These are phyloP conservation scores for Hyperoplus immaculatus DNA, from an alignment of 2,797 vertebrate species.

Conservation along the genomic window DNA sequence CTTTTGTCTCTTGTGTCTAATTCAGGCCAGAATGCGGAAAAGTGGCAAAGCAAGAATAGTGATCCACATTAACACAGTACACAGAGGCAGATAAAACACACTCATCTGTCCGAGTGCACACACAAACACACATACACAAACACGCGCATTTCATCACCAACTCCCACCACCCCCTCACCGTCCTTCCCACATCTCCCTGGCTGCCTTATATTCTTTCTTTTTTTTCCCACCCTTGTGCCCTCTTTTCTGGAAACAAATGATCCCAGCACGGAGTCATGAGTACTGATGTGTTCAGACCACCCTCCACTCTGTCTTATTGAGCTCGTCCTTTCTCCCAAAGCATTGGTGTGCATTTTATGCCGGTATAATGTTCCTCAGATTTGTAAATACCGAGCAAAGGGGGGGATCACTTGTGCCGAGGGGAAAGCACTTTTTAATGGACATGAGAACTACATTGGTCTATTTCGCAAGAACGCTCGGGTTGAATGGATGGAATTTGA, in stretches of 20 bases:
- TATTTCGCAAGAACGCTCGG: conserved; percentile 10
- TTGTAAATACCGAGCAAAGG: conserved; percentile 73
- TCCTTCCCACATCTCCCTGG: conserved; percentile 71
- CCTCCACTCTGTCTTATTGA: conserved; percentile 80
- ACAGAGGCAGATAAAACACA: conserved; percentile 79
- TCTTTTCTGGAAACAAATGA: conserved; percentile 88
- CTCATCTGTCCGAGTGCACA: conserved; percentile 67
- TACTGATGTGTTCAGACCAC: conserved; percentile 84
- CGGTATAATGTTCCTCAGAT: conserved; percentile 69
- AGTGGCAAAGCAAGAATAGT: conserved; percentile 82
- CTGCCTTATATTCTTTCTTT: conserved; percentile 61
- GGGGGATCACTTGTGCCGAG: conserved; percentile 53
- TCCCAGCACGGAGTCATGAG: conserved; percentile 84
- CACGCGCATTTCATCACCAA: conserved; percentile 52
- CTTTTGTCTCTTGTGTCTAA: conserved; percentile 91
- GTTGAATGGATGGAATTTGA: conserved; percentile 6
- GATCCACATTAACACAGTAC: conserved; percentile 84
- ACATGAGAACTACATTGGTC: conserved; percentile 32
- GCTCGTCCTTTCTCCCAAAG: conserved; percentile 71
- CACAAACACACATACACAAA: conserved; percentile 50
- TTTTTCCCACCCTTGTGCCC: conserved; percentile 85
- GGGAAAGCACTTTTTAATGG: conserved; percentile 66
- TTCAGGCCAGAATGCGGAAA: conserved; percentile 83
- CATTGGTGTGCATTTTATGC: conserved; percentile 84
- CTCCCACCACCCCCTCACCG: conserved; percentile 40